These are phyloP conservation scores for Olivierus martensii DNA, from an alignment of 1,140 invertebrate genomes.

Conservation along the genomic window DNA sequence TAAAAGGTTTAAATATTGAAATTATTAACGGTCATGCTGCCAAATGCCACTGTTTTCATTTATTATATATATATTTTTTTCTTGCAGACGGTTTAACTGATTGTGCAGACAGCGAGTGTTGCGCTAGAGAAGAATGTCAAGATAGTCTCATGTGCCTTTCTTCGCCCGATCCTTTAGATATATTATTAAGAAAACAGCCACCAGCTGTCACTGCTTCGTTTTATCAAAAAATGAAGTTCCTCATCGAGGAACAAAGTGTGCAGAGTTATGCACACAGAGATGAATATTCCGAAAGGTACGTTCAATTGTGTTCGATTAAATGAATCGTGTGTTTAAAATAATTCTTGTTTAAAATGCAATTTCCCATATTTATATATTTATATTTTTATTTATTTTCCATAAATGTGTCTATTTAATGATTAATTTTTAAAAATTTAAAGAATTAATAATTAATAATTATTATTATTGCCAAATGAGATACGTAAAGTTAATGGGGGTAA, in stretches of 20 bases:
- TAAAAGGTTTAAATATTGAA: too few species aligned
- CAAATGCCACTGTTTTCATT: too few species aligned
- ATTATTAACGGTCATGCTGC: too few species aligned
- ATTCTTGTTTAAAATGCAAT: neutral
- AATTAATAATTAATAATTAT: neutral
- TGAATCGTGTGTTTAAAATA: too few species aligned
- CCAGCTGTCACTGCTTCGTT: conserved; percentile 92
- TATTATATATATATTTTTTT: too few species aligned
- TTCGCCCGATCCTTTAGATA: conserved; percentile 84
- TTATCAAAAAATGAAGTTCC: conserved; percentile 94
- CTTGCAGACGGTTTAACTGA: conserved; percentile 81
- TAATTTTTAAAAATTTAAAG: neutral
- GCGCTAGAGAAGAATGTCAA: conserved; percentile 60
- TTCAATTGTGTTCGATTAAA: neutral
- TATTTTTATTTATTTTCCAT: too few species aligned
- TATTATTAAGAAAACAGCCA: conserved; percentile 81
- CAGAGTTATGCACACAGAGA: conserved; percentile 90
- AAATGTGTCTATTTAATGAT: too few species aligned
- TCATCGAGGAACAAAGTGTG: conserved; percentile 92
- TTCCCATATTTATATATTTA: too few species aligned
- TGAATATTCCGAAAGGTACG: conserved; percentile 94
- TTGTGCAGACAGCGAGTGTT: conserved; percentile 97
- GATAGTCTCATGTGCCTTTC: conserved; percentile 77
- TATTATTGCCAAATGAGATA: neutral
- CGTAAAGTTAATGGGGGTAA: too few species aligned